phyloP scores from a whole-genome alignment of 1,140 invertebrate species.

The Drosophila setifemur region DNA sequence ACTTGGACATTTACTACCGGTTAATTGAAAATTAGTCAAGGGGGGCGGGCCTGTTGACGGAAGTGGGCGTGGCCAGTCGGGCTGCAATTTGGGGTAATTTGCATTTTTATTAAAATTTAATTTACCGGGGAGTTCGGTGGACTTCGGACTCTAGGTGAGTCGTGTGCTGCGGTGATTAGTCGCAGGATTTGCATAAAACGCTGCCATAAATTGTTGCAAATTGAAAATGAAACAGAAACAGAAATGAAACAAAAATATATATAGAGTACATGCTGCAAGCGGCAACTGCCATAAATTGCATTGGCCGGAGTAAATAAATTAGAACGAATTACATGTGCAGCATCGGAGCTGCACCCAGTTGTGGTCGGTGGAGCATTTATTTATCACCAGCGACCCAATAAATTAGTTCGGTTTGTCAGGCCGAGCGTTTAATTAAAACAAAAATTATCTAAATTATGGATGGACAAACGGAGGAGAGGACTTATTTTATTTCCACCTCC shows the following conservation, averaged over 20 bases:
- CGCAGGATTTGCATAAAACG: slow-evolving; percentile 71
- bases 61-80: slow-evolving; percentile 48
- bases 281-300: slow-evolving; percentile 67
- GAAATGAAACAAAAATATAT: neutral
- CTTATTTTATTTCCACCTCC: slow-evolving; percentile 38
- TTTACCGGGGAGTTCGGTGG: slow-evolving; percentile 38
- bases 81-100: slow-evolving; percentile 67
- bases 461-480: neutral
- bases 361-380: slow-evolving; percentile 54
- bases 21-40: slow-evolving; percentile 72
- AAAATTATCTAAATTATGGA: slow-evolving; percentile 77
- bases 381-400: slow-evolving; percentile 62
- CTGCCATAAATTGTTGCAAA: slow-evolving; percentile 69
- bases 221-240: slow-evolving; percentile 49
- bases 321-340: slow-evolving; percentile 62
- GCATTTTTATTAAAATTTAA: slow-evolving; percentile 79
- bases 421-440: slow-evolving; percentile 71
- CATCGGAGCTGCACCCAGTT: slow-evolving; percentile 30
- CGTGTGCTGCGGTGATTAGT: slow-evolving; percentile 59
- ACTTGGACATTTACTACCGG: slow-evolving; percentile 41
- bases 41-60: slow-evolving; percentile 37
- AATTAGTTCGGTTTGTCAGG: slow-evolving; percentile 64
- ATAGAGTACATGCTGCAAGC: too few species aligned
- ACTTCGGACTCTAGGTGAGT: neutral
- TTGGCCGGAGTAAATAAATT: slow-evolving; percentile 72